Conservation (phyloP, 2,113 vertebrate species). For the Macheiramphus alcinus region DNA sequence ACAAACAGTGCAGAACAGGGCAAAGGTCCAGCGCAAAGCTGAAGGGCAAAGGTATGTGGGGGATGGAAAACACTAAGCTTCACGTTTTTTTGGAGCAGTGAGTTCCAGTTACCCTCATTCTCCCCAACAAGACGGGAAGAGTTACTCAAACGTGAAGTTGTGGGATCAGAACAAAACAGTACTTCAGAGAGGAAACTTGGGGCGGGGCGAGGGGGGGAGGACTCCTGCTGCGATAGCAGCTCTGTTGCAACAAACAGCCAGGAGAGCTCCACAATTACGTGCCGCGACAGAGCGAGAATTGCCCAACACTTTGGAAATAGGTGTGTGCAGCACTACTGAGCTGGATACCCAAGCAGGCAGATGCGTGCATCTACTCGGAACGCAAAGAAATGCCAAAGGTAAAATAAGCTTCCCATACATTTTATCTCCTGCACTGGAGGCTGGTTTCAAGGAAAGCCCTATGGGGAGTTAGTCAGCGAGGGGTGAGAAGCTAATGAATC, state of each 20-base stretch:
- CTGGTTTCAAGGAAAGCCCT: slow-evolving; percentile 46
- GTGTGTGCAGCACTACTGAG: neutral
- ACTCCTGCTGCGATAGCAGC: slow-evolving; percentile 32
- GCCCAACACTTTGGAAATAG: slow-evolving; percentile 43
- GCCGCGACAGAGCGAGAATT: slow-evolving; percentile 32
- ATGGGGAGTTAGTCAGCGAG: slow-evolving; percentile 3
- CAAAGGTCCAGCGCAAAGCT: slow-evolving; percentile 59
- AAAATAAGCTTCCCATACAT: neutral
- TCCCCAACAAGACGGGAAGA: neutral
- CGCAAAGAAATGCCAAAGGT: neutral
- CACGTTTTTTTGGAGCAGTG: neutral
- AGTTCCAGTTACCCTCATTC: neutral
- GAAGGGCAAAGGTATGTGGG: slow-evolving; percentile 34
- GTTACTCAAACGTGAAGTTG: neutral
- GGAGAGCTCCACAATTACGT: neutral
- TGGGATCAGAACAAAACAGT: neutral
- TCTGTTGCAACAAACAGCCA: slow-evolving; percentile 41
- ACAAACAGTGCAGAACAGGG: slow-evolving; percentile 53
- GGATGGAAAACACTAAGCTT: neutral
- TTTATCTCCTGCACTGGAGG: neutral
- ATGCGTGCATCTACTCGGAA: neutral
- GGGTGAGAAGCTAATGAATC: neutral
- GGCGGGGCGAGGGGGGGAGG: rapidly evolving
- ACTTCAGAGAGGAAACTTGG: neutral
- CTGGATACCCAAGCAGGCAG: neutral